phyloP scores from a whole-genome alignment of 2,113 vertebrate species.

The Hemiscyllium ocellatum region DNA sequence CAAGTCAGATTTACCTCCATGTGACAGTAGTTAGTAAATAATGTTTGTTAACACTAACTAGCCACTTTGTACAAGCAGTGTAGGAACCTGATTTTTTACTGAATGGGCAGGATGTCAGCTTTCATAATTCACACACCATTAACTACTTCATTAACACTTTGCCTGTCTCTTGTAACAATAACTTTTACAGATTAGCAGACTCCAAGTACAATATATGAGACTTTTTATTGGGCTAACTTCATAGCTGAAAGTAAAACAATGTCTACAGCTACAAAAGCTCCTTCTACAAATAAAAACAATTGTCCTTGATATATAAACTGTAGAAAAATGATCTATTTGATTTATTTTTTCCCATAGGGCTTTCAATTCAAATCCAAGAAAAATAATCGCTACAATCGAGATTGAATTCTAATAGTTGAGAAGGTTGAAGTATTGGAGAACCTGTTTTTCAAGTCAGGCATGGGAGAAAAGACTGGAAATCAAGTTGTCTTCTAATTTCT shows the following conservation, averaged over 20 bases:
- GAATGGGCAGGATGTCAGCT: slow-evolving; percentile 18
- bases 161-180: slow-evolving; percentile 14
- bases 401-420: background rate
- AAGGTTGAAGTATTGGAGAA: background rate
- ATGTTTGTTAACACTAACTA: slow-evolving; percentile 19
- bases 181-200: slow-evolving; percentile 28
- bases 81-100: background rate
- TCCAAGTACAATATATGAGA: slow-evolving; percentile 12
- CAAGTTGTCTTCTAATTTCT: background rate
- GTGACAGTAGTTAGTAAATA: slow-evolving; percentile 28
- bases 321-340: background rate
- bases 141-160: slow-evolving; percentile 29
- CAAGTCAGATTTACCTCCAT: slow-evolving; percentile 15
- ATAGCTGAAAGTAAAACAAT: background rate
- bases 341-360: background rate
- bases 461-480: background rate
- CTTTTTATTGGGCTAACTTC: background rate
- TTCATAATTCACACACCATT: slow-evolving; percentile 26
- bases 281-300: background rate
- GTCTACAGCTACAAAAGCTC: background rate
- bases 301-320: background rate
- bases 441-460: background rate
- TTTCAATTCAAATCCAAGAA: background rate
- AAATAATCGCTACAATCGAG: background rate
- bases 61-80: background rate